phyloP scores from a whole-genome alignment of 64 coral and sea anemone genomes.

The Stylophora pistillata region DNA sequence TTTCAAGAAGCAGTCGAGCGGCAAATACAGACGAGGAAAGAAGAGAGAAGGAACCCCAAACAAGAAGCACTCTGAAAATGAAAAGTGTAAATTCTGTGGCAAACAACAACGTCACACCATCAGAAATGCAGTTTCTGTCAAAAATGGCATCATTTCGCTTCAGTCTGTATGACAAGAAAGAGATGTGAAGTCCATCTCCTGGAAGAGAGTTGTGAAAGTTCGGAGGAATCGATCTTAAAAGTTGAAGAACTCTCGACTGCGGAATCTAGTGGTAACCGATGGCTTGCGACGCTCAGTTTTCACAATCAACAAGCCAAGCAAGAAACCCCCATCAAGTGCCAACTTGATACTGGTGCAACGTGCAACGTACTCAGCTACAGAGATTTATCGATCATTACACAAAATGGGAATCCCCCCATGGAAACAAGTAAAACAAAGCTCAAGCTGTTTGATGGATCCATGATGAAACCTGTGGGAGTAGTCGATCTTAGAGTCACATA shows the following conservation, averaged over 20 bases:
- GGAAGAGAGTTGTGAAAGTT: neutral
- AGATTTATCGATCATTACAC: slow-evolving; percentile 51
- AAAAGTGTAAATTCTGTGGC: neutral
- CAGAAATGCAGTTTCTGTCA: slow-evolving; percentile 3
- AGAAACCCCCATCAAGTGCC: slow-evolving; percentile 24
- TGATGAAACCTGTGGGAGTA: slow-evolving; percentile 45
- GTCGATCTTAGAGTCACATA: slow-evolving; percentile 33
- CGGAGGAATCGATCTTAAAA: slow-evolving; percentile 3
- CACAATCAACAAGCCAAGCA: neutral
- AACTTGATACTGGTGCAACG: slow-evolving; percentile 17
- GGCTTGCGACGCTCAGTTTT: neutral
- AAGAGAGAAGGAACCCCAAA: neutral
- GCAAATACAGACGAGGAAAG: neutral
- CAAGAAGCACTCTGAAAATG: neutral
- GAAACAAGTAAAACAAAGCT: slow-evolving; percentile 57
- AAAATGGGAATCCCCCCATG: slow-evolving; percentile 45
- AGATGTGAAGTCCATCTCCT: slow-evolving; percentile 15
- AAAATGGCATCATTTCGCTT: slow-evolving; percentile 33
- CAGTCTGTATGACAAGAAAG: slow-evolving; percentile 29
- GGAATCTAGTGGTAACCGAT: neutral
- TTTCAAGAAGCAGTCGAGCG: neutral
- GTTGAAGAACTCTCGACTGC: slow-evolving; percentile 19
- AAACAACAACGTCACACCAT: neutral
- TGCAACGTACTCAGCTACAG: slow-evolving; percentile 58
- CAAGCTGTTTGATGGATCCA: slow-evolving; percentile 33